Percentiles rank a stretch among this genome's conserved stretches.
Evolutionary conservation across 2,113 vertebrate genomes (phyloP).

Genomic region (Elanoides forficatus): DNA sequence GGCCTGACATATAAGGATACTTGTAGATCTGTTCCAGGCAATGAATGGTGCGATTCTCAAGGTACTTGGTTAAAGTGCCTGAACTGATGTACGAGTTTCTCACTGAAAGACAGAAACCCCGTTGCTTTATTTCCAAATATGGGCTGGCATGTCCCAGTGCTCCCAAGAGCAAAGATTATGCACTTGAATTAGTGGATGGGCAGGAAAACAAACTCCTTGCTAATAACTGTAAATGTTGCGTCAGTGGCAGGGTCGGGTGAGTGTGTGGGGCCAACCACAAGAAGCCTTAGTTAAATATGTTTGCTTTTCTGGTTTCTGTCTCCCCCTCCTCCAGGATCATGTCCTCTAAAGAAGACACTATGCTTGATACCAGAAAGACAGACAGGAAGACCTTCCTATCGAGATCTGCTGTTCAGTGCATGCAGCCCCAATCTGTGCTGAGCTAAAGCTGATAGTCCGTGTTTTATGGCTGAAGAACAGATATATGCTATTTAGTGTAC

Average conservation of each 20-base stretch:
- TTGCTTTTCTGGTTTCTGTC: background rate
- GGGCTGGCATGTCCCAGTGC: slow-evolving; percentile 22
- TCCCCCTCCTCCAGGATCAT: slow-evolving; percentile 12
- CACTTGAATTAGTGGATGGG: background rate
- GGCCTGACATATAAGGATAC: background rate
- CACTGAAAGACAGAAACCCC: background rate
- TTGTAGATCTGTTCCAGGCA: background rate
- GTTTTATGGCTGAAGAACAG: slow-evolving; percentile 63
- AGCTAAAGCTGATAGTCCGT: slow-evolving; percentile 49
- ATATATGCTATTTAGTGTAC: slow-evolving; percentile 68
- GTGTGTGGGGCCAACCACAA: background rate
- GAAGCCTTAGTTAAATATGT: background rate
- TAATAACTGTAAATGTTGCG: background rate
- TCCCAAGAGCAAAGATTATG: background rate
- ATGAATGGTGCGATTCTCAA: background rate
- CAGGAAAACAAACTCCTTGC: background rate
- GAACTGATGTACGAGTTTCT: background rate
- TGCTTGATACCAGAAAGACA: slow-evolving; percentile 21
- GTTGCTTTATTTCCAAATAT: slow-evolving; percentile 43
- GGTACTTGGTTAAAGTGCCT: background rate
- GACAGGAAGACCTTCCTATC: slow-evolving; percentile 28
- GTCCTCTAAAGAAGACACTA: slow-evolving; percentile 47
- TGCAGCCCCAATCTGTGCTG: slow-evolving; percentile 55
- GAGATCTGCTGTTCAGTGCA: slow-evolving; percentile 62
- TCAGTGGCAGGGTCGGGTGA: background rate